Percentiles rank a stretch among this genome's conserved stretches.
phyloP scores from a whole-genome alignment of 2,888 invertebrate species.

The Pinctada fucata region DNA sequence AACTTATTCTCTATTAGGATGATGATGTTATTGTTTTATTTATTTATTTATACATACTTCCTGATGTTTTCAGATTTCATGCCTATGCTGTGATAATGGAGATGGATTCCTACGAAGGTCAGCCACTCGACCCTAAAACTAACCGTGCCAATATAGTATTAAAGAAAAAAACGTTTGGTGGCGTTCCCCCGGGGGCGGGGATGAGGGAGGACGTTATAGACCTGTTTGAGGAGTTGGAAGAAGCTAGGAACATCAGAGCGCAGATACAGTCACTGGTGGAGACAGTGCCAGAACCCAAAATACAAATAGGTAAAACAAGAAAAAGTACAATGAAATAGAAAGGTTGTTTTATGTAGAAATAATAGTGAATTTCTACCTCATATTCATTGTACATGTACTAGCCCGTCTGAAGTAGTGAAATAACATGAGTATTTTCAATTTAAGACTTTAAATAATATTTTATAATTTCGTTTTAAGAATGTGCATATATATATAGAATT shows the following conservation, averaged over 20 bases:
- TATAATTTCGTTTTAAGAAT: no score
- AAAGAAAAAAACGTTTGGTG: constrained; percentile 73
- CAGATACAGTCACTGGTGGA: constrained; percentile 69
- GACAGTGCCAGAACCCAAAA: constrained; percentile 61
- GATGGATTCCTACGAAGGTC: constrained; percentile 73
- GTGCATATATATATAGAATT: no score
- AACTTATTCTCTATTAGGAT: no score
- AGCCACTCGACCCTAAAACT: constrained; percentile 62
- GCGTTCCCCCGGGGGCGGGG: constrained; percentile 75
- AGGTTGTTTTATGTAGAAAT: no score
- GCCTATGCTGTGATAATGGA: constrained; percentile 76
- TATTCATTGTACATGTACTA: no score
- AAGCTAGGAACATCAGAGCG: constrained; percentile 68
- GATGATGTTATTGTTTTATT: no score
- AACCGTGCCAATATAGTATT: constrained; percentile 71
- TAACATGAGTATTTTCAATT: no score
- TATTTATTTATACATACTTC: no score
- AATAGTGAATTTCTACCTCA: no score
- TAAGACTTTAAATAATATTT: no score
- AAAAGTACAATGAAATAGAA: no score
- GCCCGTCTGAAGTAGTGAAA: no score
- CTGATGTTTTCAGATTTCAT: constrained; percentile 69
- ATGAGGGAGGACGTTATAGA: constrained; percentile 75
- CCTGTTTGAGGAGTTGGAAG: constrained; percentile 76
- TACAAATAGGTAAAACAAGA: constrained; percentile 48